Percentiles rank a stretch among this genome's conserved stretches.
Evolutionary conservation across 2,113 vertebrate genomes (phyloP).

Genomic region (Camelus bactrianus): DNA sequence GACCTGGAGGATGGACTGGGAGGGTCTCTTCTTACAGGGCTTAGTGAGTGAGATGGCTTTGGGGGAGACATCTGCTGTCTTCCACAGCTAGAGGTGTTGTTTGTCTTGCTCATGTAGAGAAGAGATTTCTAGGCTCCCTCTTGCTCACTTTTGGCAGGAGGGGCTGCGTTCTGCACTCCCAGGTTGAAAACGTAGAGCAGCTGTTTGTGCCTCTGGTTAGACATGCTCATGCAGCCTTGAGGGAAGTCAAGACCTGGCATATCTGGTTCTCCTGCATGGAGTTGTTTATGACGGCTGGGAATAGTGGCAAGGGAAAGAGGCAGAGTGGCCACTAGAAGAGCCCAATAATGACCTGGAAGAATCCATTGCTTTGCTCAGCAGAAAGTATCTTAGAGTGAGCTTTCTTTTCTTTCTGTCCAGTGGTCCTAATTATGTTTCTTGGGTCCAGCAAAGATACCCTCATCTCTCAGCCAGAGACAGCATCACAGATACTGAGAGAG

Average conservation of each 20-base stretch:
- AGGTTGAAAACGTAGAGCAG: not conserved
- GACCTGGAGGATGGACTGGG: not conserved
- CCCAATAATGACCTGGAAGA: too few relatives aligned
- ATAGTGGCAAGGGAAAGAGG: not conserved
- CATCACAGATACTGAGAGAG: not conserved
- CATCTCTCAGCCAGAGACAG: not conserved
- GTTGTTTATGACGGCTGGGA: not conserved
- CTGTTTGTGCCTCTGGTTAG: not conserved
- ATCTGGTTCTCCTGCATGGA: not conserved
- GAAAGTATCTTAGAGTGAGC: not conserved
- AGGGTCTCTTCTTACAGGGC: not conserved
- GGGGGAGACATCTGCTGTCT: not conserved
- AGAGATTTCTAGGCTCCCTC: not conserved
- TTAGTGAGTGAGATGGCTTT: not conserved
- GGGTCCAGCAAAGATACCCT: not conserved
- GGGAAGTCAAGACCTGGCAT: not conserved
- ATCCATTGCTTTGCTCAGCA: not conserved
- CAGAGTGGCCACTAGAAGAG: not conserved
- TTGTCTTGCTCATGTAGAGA: not conserved
- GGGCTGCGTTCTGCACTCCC: not conserved
- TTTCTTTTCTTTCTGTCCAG: not conserved
- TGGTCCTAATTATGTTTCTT: not conserved
- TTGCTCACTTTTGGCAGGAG: not conserved
- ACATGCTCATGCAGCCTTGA: rapidly evolving
- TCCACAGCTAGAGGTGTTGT: not conserved